Evolutionary conservation across 2,113 vertebrate species (phyloP).

Genomic region (Maccullochella peelii): DNA sequence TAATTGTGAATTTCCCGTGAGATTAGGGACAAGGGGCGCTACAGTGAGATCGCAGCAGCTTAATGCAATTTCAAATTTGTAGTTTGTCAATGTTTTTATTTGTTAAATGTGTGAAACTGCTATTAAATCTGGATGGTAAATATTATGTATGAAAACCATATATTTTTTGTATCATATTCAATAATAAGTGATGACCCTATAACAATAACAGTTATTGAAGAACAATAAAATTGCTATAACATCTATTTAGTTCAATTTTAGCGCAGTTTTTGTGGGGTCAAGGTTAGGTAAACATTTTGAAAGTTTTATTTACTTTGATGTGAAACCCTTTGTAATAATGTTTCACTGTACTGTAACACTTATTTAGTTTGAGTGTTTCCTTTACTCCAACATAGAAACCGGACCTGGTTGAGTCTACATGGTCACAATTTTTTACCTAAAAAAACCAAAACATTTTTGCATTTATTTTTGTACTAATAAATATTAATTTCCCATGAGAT

Average conservation of each 20-base stretch:
- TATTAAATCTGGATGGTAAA: not conserved
- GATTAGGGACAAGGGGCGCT: not conserved
- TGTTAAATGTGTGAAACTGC: not conserved
- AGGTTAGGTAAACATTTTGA: not conserved
- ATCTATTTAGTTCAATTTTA: not conserved
- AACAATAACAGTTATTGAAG: not conserved
- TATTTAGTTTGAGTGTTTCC: conserved; percentile 16
- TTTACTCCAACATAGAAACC: conserved; percentile 1
- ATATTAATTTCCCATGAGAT: conserved; percentile 11
- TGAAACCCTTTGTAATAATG: not conserved
- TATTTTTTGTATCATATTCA: not conserved
- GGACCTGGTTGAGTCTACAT: not conserved
- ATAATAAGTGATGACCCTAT: not conserved
- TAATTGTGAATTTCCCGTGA: not conserved
- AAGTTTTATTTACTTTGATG: not conserved
- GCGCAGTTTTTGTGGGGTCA: not conserved
- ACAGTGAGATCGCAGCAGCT: not conserved
- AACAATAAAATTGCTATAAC: not conserved
- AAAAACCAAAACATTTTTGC: not conserved
- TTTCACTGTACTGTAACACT: not conserved
- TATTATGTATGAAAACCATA: not conserved
- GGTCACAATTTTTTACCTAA: not conserved
- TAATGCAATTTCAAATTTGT: not conserved
- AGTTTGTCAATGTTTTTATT: not conserved
- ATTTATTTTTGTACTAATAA: conserved; percentile 21